phyloP scores from a whole-genome alignment of 2,888 invertebrate genomes.

The Tenthredo notha region DNA sequence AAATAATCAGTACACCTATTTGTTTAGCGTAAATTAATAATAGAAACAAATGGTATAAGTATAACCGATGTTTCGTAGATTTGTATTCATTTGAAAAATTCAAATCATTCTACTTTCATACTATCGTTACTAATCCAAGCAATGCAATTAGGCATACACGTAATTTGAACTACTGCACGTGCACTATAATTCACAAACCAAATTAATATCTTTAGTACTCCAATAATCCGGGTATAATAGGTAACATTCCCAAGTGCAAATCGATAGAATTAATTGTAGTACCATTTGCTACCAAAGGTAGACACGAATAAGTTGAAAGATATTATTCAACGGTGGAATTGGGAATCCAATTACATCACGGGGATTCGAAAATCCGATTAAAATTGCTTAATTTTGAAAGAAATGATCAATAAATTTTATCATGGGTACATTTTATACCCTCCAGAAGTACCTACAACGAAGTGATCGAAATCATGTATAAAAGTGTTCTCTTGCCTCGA shows the following conservation, averaged over 20 bases:
- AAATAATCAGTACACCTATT: not conserved
- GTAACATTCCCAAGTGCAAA: not conserved
- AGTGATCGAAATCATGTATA: not conserved
- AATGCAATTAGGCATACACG: not conserved
- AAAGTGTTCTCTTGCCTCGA: not conserved
- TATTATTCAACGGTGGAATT: not conserved
- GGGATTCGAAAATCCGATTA: not conserved
- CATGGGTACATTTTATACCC: not conserved
- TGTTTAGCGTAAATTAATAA: not conserved
- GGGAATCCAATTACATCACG: not conserved
- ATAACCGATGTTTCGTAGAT: not conserved
- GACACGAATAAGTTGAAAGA: not conserved
- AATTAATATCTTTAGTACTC: not conserved
- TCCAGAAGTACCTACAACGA: not conserved
- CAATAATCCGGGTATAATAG: not conserved
- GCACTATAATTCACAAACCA: not conserved
- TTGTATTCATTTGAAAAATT: not conserved
- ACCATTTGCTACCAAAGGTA: not conserved
- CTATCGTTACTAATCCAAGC: not conserved
- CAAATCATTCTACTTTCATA: not conserved
- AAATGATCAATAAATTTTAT: not conserved
- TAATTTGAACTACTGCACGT: not conserved
- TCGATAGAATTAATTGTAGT: not conserved
- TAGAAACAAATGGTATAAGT: not conserved
- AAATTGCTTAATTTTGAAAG: not conserved